Conservation (phyloP, 2,797 vertebrate genomes). For the Myotis findleyi region DNA sequence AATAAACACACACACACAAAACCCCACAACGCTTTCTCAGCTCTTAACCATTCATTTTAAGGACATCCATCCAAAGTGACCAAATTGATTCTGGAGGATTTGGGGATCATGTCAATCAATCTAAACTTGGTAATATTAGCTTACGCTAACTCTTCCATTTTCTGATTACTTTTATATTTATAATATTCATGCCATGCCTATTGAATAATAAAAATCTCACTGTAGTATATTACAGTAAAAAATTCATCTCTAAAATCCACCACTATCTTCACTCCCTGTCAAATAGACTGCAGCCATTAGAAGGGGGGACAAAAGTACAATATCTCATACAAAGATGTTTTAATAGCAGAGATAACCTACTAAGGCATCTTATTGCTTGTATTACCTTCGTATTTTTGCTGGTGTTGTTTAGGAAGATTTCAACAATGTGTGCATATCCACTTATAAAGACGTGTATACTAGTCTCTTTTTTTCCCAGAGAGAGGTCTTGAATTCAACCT, state of each 20-base stretch:
- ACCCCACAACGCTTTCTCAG: not conserved
- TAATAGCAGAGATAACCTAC: not conserved
- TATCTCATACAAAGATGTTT: constrained; percentile 10
- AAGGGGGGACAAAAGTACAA: not conserved
- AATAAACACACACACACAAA: not conserved
- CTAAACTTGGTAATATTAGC: not conserved
- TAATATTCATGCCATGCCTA: not conserved
- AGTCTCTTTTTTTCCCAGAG: not conserved
- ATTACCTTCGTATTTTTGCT: constrained; percentile 37
- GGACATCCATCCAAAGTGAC: not conserved
- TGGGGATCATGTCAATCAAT: not conserved
- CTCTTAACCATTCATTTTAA: constrained; percentile 47
- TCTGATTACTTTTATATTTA: not conserved
- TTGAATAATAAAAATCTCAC: not conserved
- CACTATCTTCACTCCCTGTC: constrained; percentile 7
- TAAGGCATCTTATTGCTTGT: not conserved
- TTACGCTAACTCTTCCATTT: not conserved
- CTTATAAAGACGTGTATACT: not conserved
- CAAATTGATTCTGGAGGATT: constrained; percentile 45
- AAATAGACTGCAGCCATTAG: not conserved
- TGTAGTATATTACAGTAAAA: not conserved
- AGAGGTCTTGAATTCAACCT: not conserved
- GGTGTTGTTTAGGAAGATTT: not conserved
- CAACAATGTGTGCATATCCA: not conserved
- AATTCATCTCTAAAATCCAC: not conserved